Conservation (phyloP, 1,140 invertebrate species). For the Sycobia sp. region DNA sequence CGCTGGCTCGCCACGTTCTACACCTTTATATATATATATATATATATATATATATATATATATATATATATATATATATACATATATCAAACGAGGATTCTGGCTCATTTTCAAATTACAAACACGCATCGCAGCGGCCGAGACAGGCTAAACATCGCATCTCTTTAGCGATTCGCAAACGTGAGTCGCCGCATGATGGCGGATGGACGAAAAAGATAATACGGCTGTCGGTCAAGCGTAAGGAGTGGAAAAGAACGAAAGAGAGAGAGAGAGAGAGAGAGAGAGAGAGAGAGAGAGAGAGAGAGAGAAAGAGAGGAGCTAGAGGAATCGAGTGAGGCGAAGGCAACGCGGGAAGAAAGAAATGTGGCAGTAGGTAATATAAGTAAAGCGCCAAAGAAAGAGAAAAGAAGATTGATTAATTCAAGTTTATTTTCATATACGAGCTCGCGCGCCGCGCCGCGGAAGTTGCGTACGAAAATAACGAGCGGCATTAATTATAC, state of each 20-base stretch:
- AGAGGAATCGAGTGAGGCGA: too few species aligned
- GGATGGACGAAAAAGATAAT: constrained; percentile 25
- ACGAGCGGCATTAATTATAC: too few species aligned
- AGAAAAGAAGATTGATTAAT: not conserved
- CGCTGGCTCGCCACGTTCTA: too few species aligned
- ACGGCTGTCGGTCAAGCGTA: not conserved
- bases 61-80: too few species aligned
- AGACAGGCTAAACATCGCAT: constrained; percentile 14
- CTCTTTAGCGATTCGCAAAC: constrained; percentile 15
- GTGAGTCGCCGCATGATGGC: constrained; percentile 20
- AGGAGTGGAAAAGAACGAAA: constrained; percentile 13
- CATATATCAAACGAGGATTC: too few species aligned
- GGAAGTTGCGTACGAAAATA: not conserved
- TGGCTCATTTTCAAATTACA: constrained; percentile 24
- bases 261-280: too few species aligned
- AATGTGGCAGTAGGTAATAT: too few species aligned
- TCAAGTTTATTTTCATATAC: not conserved
- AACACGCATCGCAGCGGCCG: constrained; percentile 3
- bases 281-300: too few species aligned
- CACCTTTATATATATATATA: too few species aligned
- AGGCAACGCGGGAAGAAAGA: too few species aligned
- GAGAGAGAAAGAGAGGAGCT: too few species aligned
- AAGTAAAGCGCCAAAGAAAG: not conserved
- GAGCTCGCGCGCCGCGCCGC: not conserved
- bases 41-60: too few species aligned